Conservation (phyloP, 1,140 invertebrate species). For the Scaptomyza graminum region DNA sequence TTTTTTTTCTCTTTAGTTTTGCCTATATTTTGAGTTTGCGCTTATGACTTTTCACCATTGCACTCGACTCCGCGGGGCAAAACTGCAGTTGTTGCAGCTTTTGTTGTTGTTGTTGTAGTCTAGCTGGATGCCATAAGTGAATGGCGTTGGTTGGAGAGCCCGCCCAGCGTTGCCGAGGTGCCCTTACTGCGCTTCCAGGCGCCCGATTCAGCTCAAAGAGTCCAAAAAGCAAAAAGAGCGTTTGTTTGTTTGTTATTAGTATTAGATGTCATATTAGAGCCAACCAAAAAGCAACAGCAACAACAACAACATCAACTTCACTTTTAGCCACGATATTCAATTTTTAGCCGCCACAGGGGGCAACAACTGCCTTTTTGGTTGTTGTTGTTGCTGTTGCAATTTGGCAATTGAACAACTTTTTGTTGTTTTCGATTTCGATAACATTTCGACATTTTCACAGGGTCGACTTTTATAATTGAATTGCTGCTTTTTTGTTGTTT, state of each 20-base stretch:
- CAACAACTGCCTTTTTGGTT: slow-evolving; percentile 42
- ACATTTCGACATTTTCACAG: slow-evolving; percentile 66
- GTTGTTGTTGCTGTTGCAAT: slow-evolving; percentile 15
- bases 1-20: slow-evolving; percentile 25
- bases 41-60: slow-evolving; percentile 79
- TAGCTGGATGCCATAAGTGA: slow-evolving; percentile 59
- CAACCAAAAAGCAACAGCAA: slow-evolving; percentile 42
- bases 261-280: slow-evolving; percentile 76
- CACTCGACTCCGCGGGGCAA: slow-evolving; percentile 58
- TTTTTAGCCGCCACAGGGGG: slow-evolving; percentile 62
- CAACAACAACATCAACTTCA: slow-evolving; percentile 50
- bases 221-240: slow-evolving; percentile 17
- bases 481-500: slow-evolving; percentile 4
- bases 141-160: slow-evolving; percentile 51
- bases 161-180: slow-evolving; percentile 48
- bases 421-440: slow-evolving; percentile 58
- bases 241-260: slow-evolving; percentile 53
- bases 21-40: slow-evolving; percentile 12
- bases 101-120: slow-evolving; percentile 2
- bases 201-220: neutral
- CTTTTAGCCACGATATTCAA: slow-evolving; percentile 76
- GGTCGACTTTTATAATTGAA: slow-evolving; percentile 26
- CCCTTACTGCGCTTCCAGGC: slow-evolving; percentile 39
- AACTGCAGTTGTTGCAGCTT: neutral
- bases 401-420: slow-evolving; percentile 54